Base-by-base conservation (phyloP, 2,113 vertebrate genomes). In the Ictalurus punctatus region DNA sequence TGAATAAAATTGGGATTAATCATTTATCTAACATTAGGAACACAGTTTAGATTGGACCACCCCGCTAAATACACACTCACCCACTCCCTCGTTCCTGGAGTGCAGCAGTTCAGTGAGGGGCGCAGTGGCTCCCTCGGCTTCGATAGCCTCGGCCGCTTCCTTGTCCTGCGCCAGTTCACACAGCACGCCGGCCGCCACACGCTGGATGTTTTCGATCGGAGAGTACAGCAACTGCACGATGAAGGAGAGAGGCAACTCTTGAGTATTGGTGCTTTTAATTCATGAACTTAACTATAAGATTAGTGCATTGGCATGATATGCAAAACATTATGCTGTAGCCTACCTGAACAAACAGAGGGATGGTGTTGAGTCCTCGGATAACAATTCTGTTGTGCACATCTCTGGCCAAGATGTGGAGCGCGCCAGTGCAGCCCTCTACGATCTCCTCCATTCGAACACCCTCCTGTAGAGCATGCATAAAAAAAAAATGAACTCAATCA, bases 361-460 rank as follows among this genome's bases (percentile, higher is more conserved):
- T 99, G 96, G 98, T 99, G 86, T 99, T 99, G 54, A 99, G 96
- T 88, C 98, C 98, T 94, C 98, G 95, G 94, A 99, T 99, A 67
- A 99, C 98, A 0, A 99, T 99, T 92, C 98, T 95, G 93, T 99
- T 99, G 94, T 99, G 98, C 86, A 99, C 97, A 21, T 99, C 98
- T 79, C 98, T 97, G 91, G 98, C 98, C 44, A 99, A 96, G 93
- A 99, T 99, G 93, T 99, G 98, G 90, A 99, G 96, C 14, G 98
- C 98, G 86, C 98, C 98, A 25, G 98, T 99, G 93, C 98, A 99
- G 37, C 98, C 98, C 94, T 99, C 98, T 0, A 99, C 98, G 1
- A 99, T 99, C 92, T 99, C 98, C 90, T 99, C 98, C 98, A 99
- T 99, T 34, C 98, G 97, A 23, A 99, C 98, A 0, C 98, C 98